phyloP scores from a whole-genome alignment of 2,113 vertebrate genomes.

The Hippocampus zosterae region DNA sequence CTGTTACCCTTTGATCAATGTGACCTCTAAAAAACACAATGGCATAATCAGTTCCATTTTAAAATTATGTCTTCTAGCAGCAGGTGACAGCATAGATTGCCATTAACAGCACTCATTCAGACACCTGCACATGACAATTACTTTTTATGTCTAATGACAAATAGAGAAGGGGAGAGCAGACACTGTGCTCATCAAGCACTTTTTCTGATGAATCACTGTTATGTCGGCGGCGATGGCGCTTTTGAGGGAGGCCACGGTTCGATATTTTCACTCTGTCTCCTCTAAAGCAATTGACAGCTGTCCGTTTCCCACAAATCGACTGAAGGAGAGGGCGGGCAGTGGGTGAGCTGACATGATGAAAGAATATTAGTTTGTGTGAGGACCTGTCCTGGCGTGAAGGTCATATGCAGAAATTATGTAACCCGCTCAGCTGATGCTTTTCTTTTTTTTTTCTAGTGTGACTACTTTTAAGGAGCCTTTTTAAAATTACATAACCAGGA shows the following conservation, averaged over 20 bases:
- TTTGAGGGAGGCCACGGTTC: conserved; percentile 38
- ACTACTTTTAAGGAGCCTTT: background rate
- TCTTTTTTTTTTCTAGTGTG: background rate
- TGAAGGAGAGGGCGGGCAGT: conserved; percentile 15
- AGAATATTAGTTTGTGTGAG: conserved; percentile 19
- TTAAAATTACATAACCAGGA: background rate
- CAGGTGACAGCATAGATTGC: conserved; percentile 68
- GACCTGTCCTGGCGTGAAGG: conserved; percentile 35
- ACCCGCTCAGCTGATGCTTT: conserved; percentile 3
- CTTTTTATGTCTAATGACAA: conserved; percentile 51
- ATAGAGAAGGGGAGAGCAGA: conserved; percentile 35
- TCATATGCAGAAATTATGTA: conserved; percentile 42
- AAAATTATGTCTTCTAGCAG: conserved; percentile 70
- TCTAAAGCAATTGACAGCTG: conserved; percentile 61
- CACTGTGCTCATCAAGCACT: conserved; percentile 51
- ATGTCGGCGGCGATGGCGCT: conserved; percentile 41
- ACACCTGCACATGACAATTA: conserved; percentile 23
- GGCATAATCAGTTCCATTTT: conserved; percentile 70
- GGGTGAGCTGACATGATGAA: conserved; percentile 50
- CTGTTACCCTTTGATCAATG: conserved; percentile 63
- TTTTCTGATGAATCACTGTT: conserved; percentile 68
- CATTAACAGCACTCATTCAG: conserved; percentile 52
- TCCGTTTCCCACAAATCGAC: conserved; percentile 57
- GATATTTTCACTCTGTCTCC: conserved; percentile 62
- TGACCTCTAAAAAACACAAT: conserved; percentile 64